A percentile compares a stretch with the other conserved stretches of the same genome.
Evolutionary conservation across 1,140 invertebrate genomes (phyloP).

Genomic region (Lasioglossum albipes): DNA sequence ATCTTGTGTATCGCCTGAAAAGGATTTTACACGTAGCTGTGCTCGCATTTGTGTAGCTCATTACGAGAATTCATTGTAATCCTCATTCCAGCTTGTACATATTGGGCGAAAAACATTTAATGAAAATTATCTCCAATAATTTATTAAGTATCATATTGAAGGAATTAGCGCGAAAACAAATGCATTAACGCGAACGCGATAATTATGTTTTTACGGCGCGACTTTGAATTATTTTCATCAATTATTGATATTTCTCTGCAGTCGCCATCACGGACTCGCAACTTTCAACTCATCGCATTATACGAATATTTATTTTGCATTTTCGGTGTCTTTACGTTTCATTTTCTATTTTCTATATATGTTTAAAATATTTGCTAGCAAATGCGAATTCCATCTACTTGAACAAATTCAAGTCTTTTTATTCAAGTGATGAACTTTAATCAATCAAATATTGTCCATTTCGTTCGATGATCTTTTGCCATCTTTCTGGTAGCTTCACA

Average conservation of each 20-base stretch:
- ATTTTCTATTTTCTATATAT: neutral
- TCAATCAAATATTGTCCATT: no score
- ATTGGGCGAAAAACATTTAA: neutral
- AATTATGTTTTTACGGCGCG: conserved; percentile 9
- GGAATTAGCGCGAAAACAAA: neutral
- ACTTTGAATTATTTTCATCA: conserved; percentile 1
- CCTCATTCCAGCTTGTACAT: neutral
- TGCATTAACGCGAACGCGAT: conserved; percentile 18
- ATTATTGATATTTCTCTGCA: neutral
- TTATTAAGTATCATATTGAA: conserved; percentile 19
- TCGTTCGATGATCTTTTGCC: no score
- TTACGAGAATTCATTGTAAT: conserved; percentile 32
- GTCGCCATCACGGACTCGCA: neutral
- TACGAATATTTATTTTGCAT: neutral
- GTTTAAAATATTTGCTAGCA: neutral
- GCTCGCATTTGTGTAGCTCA: neutral
- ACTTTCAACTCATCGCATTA: neutral
- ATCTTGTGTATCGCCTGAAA: neutral
- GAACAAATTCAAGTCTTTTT: no score
- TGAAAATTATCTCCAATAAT: conserved; percentile 40
- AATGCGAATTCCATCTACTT: neutral
- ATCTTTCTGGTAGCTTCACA: no score
- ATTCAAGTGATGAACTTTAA: no score
- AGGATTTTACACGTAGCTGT: neutral
- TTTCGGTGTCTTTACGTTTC: neutral